A percentile compares a stretch with the other conserved stretches of the same genome.
phyloP scores from a whole-genome alignment of 1,140 invertebrate genomes.

The Sycophaga agraensis region DNA sequence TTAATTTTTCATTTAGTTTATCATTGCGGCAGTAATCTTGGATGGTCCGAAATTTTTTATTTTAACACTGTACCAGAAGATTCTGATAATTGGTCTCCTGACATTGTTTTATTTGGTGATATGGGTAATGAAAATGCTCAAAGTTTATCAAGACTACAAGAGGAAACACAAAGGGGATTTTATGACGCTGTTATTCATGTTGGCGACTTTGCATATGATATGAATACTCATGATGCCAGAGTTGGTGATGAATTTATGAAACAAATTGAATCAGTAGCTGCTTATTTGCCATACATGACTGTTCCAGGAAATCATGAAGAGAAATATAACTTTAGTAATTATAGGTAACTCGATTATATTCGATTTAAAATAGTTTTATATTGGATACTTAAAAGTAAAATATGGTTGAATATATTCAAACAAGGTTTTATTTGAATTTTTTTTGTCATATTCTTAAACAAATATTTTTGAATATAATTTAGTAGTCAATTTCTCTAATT shows the following conservation, averaged over 20 bases:
- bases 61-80: conserved; percentile 69
- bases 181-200: conserved; percentile 91
- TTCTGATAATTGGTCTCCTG: conserved; percentile 72
- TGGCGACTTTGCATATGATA: conserved; percentile 95
- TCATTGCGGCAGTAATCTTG: conserved; percentile 75
- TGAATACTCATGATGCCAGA: conserved; percentile 75
- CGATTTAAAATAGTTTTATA: too few species aligned
- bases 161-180: conserved; percentile 75
- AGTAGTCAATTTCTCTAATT: too few species aligned
- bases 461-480: conserved; percentile 27
- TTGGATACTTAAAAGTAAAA: too few species aligned
- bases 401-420: too few species aligned
- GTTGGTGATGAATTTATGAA: conserved; percentile 91
- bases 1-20: conserved; percentile 64
- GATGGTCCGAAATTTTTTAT: conserved; percentile 78
- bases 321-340: conserved; percentile 70
- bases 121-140: conserved; percentile 88
- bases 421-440: not conserved
- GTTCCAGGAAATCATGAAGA: conserved; percentile 90
- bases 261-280: conserved; percentile 83
- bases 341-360: conserved; percentile 47
- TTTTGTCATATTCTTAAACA: not conserved
- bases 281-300: conserved; percentile 89
- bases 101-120: conserved; percentile 85
- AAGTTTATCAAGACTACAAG: conserved; percentile 77